These are phyloP conservation scores for Tyrophagus putrescentiae DNA, from an alignment of 1,140 invertebrate genomes.

Conservation along the genomic window DNA sequence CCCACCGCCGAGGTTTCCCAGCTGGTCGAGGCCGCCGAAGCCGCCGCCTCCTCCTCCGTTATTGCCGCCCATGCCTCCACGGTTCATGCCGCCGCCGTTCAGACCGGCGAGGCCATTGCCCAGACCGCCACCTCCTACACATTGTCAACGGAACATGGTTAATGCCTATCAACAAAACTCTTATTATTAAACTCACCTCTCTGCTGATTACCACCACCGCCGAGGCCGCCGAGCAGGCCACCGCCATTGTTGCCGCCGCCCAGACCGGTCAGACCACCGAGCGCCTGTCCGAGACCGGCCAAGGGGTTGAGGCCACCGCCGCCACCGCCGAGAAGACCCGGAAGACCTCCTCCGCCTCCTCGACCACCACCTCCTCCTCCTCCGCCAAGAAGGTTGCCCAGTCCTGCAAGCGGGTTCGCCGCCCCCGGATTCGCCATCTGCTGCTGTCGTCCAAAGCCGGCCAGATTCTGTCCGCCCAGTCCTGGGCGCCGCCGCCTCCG, in stretches of 20 bases:
- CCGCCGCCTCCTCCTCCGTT: background rate
- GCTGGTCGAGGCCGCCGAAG: constrained; percentile 6
- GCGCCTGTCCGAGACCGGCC: constrained; percentile 5
- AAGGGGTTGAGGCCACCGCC: constrained; percentile 8
- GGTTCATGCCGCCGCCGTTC: background rate
- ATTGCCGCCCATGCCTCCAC: background rate
- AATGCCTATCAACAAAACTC: background rate
- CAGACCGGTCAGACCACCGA: constrained; percentile 14
- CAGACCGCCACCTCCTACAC: background rate
- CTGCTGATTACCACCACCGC: constrained; percentile 6
- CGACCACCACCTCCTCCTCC: background rate
- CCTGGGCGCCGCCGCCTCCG: background rate
- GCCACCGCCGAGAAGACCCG: constrained; percentile 11
- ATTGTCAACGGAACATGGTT: background rate
- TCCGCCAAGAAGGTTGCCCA: constrained; percentile 10
- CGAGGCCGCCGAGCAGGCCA: background rate
- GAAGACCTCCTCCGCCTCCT: constrained; percentile 5
- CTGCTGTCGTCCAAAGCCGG: background rate
- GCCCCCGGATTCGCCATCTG: too few species aligned
- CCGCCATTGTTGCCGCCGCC: constrained; percentile 5
- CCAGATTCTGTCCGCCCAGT: constrained; percentile 10
- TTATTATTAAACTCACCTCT: background rate
- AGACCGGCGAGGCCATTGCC: constrained; percentile 6
- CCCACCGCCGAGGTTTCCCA: constrained; percentile 4
- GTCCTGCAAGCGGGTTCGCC: constrained; percentile 1